Evolutionary conservation across 2,797 vertebrate species (phyloP).

Genomic region (Cyclopterus lumpus): DNA sequence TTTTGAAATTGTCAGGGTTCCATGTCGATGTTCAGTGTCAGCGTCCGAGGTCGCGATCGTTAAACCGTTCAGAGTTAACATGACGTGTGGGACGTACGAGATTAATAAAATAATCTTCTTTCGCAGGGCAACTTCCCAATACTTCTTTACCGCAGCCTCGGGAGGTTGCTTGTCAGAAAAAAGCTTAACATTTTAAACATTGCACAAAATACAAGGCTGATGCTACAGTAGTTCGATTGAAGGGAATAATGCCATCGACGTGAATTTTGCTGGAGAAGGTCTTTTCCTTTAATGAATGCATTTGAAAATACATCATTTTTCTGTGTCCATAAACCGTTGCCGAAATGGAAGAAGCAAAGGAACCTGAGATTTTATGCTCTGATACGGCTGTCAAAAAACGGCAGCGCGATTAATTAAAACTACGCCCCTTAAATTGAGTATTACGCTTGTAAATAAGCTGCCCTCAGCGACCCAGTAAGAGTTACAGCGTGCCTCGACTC

Average conservation of each 20-base stretch:
- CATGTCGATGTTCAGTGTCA: not conserved
- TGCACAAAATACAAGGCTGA: not conserved
- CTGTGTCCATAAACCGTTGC: not conserved
- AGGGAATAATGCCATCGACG: not conserved
- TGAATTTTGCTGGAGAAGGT: conserved; percentile 5
- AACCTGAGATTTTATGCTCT: not conserved
- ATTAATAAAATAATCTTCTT: not conserved
- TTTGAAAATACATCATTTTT: conserved; percentile 4
- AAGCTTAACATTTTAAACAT: not conserved
- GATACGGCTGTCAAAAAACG: conserved; percentile 11
- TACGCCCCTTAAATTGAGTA: conserved; percentile 5
- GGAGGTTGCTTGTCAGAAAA: not conserved
- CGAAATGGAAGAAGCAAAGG: not conserved
- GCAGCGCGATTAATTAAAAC: conserved; percentile 13
- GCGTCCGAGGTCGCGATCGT: not conserved
- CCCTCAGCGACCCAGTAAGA: conserved; percentile 8
- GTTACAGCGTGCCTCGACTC: conserved; percentile 19
- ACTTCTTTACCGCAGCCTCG: not conserved
- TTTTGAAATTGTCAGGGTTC: not conserved
- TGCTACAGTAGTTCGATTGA: not conserved
- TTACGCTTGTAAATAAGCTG: conserved; percentile 30
- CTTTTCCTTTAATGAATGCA: not conserved
- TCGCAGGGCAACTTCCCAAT: not conserved
- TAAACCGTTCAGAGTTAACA: not conserved
- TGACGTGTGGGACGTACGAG: not conserved